phyloP scores from a whole-genome alignment of 2,888 invertebrate species.

The Cheilosia scutellata region DNA sequence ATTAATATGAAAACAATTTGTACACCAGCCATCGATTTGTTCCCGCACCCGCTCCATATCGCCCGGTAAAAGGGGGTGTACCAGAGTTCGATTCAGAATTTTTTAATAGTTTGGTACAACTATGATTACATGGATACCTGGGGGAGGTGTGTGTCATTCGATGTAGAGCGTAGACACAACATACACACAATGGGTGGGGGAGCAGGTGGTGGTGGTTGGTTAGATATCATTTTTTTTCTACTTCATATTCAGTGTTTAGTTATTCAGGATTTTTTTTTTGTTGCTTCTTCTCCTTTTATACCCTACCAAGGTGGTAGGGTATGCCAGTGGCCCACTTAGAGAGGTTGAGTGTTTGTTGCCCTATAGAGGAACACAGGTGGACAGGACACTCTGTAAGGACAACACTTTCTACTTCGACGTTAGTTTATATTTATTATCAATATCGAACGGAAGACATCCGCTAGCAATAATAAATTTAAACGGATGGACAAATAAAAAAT shows the following conservation, averaged over 20 bases:
- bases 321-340: slow-evolving; percentile 73
- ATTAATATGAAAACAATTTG: slow-evolving; percentile 76
- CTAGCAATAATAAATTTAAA: slow-evolving; percentile 37
- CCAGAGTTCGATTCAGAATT: slow-evolving; percentile 70
- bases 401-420: slow-evolving; percentile 77
- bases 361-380: slow-evolving; percentile 70
- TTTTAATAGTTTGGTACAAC: slow-evolving; percentile 75
- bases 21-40: slow-evolving; percentile 68
- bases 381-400: slow-evolving; percentile 71
- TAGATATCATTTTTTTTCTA: slow-evolving; percentile 61
- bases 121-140: slow-evolving; percentile 75
- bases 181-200: slow-evolving; percentile 61
- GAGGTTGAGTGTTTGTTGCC: slow-evolving; percentile 75
- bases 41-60: slow-evolving; percentile 16
- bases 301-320: slow-evolving; percentile 58
- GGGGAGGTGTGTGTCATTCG: slow-evolving; percentile 69
- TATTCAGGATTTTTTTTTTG: slow-evolving; percentile 69
- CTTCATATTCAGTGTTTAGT: slow-evolving; percentile 67
- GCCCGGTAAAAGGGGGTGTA: not conserved
- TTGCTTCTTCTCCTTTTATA: slow-evolving; percentile 56
- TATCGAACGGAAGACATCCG: slow-evolving; percentile 82
- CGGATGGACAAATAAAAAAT: not conserved
- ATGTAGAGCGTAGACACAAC: slow-evolving; percentile 52
- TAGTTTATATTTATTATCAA: slow-evolving; percentile 84
- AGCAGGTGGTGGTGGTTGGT: slow-evolving; percentile 44